These are phyloP conservation scores for Atta colombica DNA, from an alignment of 1,140 invertebrate genomes.

Conservation along the genomic window DNA sequence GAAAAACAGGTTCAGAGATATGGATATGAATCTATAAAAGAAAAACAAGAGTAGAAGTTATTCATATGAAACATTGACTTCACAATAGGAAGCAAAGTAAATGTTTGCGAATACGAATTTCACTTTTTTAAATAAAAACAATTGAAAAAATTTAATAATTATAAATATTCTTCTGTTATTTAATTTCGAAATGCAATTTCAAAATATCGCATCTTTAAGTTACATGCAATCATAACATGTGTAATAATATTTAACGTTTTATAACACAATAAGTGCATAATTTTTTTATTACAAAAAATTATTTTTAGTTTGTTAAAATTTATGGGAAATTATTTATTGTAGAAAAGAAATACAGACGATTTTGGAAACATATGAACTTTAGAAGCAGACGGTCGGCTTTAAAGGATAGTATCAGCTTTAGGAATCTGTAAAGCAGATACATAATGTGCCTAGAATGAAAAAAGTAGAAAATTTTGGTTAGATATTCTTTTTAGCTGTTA, in stretches of 20 bases:
- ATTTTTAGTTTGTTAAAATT: background rate
- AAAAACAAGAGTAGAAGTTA: slow-evolving; percentile 27
- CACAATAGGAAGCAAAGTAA: background rate
- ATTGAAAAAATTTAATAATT: slow-evolving; percentile 17
- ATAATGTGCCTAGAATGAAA: background rate
- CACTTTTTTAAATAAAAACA: background rate
- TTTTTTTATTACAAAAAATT: background rate
- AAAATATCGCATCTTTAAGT: background rate
- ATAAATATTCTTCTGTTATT: background rate
- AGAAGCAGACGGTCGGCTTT: background rate
- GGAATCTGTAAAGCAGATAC: background rate
- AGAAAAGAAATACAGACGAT: background rate
- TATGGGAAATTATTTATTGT: background rate
- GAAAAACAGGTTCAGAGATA: background rate
- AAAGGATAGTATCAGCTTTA: background rate
- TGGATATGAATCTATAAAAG: background rate
- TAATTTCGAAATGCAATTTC: background rate
- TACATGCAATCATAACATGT: background rate
- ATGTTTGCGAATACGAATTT: background rate
- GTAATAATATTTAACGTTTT: background rate
- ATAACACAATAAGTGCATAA: background rate
- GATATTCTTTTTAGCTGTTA: background rate
- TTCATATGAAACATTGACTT: background rate
- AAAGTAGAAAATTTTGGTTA: background rate
- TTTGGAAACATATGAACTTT: background rate